Evolutionary conservation across 2,797 vertebrate species (phyloP), one percentile per base, ranked within the genome.

Genomic region (Dallia pectoralis): DNA sequence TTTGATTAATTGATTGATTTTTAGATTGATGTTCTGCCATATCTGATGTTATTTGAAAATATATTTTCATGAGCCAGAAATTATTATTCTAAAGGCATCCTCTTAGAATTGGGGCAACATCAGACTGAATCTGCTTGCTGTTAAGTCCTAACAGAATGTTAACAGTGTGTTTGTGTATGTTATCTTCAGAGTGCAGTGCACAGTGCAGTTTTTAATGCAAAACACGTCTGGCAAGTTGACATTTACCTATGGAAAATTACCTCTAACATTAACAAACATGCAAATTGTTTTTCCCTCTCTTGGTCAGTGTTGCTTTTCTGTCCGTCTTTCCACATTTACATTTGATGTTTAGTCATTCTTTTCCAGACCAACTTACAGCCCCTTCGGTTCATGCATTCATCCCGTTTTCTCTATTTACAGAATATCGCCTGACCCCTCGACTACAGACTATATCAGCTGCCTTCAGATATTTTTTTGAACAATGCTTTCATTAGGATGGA

Each of bases 241-340:
- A 48, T 44, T 68, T 22, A 67, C 72, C 66, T 79, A 77, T 79
- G 81, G 80, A 86, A 90, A 90, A 81, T 51, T 53, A 76, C 72
- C 77, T 87, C 86, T 81, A 88, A 84, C 77, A 82, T 83, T 71
- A 85, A 76, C 78, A 81, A 83, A 73, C 49, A 53, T 86, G 84
- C 82, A 87, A 86, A 89, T 91, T 51, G 8, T 27, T 14, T 30
- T 62, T 62, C 67, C 73, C 80, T 56, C 25, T 36, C 40, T 74
- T 81, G 78, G 33, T 76, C 76, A 81, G 84, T 77, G 73, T 85
- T 36, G 12, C 84, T 82, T 76, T 81, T 82, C 0, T 75, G 62
- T 69, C 56, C 76, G 29, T 76, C 49, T 69, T 69, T 33, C 7
- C 72, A 67, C 36, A 19, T 73, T 64, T 68, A 49, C 67, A 71